Conservation (phyloP, 2,888 invertebrate genomes). For the Coelinius sp. region DNA sequence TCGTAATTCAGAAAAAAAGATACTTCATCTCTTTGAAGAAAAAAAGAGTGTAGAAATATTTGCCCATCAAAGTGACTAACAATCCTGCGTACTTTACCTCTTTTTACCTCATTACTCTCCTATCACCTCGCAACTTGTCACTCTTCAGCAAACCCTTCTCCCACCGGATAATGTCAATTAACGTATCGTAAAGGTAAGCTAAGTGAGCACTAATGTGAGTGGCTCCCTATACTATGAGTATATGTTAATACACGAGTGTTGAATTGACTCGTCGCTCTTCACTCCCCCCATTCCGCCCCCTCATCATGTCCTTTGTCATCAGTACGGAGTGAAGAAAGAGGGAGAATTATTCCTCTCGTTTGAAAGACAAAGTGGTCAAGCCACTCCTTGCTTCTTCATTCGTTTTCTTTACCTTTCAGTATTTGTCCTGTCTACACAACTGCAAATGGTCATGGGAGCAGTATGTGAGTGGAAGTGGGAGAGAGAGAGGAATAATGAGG, state of each 20-base stretch:
- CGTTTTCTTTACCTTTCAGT: not conserved
- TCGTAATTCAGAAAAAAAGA: too few relatives aligned
- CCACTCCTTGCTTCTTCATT: conserved; percentile 4
- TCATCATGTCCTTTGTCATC: not conserved
- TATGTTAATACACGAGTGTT: not conserved
- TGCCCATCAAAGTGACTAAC: too few relatives aligned
- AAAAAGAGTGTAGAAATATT: too few relatives aligned
- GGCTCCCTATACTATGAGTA: not conserved
- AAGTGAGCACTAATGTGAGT: not conserved
- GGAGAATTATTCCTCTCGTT: conserved; percentile 3
- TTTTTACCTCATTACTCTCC: too few relatives aligned
- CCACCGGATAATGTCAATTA: too few relatives aligned
- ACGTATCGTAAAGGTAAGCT: too few relatives aligned
- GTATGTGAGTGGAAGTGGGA: conserved; percentile 45
- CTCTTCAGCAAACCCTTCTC: too few relatives aligned
- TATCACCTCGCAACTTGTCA: too few relatives aligned
- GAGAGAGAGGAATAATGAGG: conserved; percentile 21
- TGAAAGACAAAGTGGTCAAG: conserved; percentile 2
- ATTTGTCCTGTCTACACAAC: not conserved
- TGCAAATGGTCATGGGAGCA: conserved; percentile 31
- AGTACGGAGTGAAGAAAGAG: not conserved
- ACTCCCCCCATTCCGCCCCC: not conserved
- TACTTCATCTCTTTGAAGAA: too few relatives aligned
- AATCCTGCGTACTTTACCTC: too few relatives aligned
- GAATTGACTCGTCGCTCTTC: not conserved